A percentile compares a stretch with the other conserved stretches of the same genome.
Evolutionary conservation across 2,113 vertebrate genomes (phyloP).

Genomic region (Gasterosteus nipponicus): DNA sequence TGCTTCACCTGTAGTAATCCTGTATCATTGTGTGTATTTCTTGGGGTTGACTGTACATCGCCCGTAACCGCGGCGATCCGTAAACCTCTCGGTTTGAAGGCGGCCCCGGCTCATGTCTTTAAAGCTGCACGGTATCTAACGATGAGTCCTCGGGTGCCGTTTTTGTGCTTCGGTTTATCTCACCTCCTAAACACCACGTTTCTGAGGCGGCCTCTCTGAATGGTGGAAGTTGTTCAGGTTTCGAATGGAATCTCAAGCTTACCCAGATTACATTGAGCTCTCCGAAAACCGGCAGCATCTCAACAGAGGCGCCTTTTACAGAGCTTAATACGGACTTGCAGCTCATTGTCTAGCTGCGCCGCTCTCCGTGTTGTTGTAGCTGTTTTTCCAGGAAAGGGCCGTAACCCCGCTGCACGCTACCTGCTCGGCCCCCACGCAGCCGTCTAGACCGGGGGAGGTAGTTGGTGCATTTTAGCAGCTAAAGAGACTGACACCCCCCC

Average conservation of each 20-base stretch:
- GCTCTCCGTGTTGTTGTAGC: background rate
- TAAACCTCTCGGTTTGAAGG: background rate
- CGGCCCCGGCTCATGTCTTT: background rate
- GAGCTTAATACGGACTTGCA: background rate
- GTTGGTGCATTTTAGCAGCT: background rate
- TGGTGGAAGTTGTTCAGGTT: background rate
- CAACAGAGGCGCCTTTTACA: background rate
- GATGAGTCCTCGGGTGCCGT: background rate
- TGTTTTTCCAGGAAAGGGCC: background rate
- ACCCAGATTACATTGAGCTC: background rate
- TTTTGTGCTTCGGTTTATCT: background rate
- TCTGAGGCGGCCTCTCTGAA: background rate
- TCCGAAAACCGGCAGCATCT: background rate
- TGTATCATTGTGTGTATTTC: too few species aligned
- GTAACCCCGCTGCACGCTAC: too few species aligned
- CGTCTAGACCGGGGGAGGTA: background rate
- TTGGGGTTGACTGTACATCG: too few species aligned
- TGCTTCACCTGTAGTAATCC: too few species aligned
- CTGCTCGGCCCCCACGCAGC: background rate
- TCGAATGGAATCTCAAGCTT: background rate
- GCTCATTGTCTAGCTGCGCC: background rate
- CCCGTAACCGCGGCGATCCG: too few species aligned
- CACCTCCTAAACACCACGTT: background rate
- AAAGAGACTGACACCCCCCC: background rate
- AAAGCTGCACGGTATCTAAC: background rate